These are phyloP conservation scores for Drosophila mojavensis DNA, from an alignment of 1,140 invertebrate species.

Conservation along the genomic window DNA sequence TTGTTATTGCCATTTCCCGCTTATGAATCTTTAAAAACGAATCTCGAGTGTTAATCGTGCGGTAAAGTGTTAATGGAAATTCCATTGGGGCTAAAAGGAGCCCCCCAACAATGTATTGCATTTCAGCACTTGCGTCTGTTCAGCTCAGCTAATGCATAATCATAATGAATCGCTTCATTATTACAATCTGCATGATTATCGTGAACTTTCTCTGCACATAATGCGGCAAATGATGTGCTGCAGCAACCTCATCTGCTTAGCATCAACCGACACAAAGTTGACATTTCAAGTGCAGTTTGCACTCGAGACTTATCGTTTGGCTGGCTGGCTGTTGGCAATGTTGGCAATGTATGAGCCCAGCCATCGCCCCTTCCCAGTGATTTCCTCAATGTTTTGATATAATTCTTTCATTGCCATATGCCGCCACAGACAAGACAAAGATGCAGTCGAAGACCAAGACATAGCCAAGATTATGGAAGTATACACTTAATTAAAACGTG, in stretches of 20 bases:
- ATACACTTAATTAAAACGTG: conserved; percentile 73
- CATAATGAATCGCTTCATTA: conserved; percentile 7
- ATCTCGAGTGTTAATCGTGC: conserved; percentile 56
- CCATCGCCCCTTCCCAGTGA: neutral
- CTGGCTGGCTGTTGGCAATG: no score
- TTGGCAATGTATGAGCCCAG: no score
- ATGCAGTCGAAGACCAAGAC: conserved; percentile 33
- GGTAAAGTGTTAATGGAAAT: conserved; percentile 64
- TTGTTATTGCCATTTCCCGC: neutral
- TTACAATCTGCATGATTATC: conserved; percentile 9
- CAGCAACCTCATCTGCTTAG: conserved; percentile 64
- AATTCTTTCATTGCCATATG: conserved; percentile 74
- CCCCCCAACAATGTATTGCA: conserved; percentile 23
- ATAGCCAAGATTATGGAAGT: conserved; percentile 47
- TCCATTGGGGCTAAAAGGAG: conserved; percentile 39
- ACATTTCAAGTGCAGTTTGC: conserved; percentile 78
- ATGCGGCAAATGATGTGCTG: conserved; percentile 52
- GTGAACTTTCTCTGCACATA: conserved; percentile 35
- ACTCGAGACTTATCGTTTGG: conserved; percentile 30
- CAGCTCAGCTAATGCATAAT: conserved; percentile 23
- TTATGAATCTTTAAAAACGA: conserved; percentile 33
- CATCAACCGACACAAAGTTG: conserved; percentile 77
- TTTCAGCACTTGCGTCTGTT: conserved; percentile 13
- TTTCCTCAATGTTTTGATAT: conserved; percentile 74
- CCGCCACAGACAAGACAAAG: conserved; percentile 39